Evolutionary conservation across 2,113 vertebrate genomes (phyloP).

Genomic region (Lepidothrix coronata): DNA sequence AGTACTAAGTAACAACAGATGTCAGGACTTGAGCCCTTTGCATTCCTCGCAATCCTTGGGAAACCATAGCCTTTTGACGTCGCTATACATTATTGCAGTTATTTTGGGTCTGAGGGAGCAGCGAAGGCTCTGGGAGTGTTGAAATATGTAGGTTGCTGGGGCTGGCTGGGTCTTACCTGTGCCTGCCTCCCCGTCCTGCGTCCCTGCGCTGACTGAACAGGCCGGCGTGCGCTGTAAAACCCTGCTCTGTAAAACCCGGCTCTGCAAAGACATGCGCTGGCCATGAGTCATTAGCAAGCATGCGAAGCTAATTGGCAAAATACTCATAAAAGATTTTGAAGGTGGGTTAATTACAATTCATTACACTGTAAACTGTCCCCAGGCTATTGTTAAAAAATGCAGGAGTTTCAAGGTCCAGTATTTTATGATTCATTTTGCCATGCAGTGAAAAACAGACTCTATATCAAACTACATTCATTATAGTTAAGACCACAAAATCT

Average conservation of each 20-base stretch:
- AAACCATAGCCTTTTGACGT: constrained; percentile 74
- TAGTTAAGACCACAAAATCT: constrained; percentile 81
- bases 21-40: constrained; percentile 70
- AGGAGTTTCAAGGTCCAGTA: constrained; percentile 83
- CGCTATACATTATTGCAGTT: constrained; percentile 67
- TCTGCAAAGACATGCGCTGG: constrained; percentile 79
- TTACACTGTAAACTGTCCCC: constrained; percentile 82
- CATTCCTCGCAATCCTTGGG: constrained; percentile 75
- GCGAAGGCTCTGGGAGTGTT: constrained; percentile 19
- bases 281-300: constrained; percentile 83
- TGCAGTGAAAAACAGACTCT: constrained; percentile 85
- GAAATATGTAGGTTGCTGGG: not conserved
- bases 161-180: constrained; percentile 61
- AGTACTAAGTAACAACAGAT: constrained; percentile 84
- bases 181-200: constrained; percentile 26
- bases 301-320: constrained; percentile 84
- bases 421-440: constrained; percentile 86
- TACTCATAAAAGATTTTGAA: constrained; percentile 83
- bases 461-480: constrained; percentile 85
- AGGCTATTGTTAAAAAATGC: constrained; percentile 84
- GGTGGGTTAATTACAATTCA: constrained; percentile 87
- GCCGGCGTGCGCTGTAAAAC: constrained; percentile 61
- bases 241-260: constrained; percentile 47
- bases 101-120: constrained; percentile 42
- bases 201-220: constrained; percentile 73